These are phyloP conservation scores for Leptobrachium ailaonicum DNA, from an alignment of 2,113 vertebrate species.

Conservation along the genomic window DNA sequence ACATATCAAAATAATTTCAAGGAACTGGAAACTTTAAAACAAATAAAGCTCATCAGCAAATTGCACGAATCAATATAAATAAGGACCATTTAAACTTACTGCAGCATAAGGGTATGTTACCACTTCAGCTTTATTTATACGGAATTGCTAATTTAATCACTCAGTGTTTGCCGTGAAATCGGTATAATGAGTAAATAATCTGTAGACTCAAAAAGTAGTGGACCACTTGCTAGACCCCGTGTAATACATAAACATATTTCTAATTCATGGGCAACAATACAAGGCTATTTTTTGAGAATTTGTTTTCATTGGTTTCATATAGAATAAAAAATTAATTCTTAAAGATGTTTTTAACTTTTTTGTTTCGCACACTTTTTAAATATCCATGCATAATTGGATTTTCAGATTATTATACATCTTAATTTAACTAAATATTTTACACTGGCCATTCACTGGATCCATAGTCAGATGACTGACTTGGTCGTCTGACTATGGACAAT, in stretches of 20 bases:
- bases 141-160: conserved; percentile 5
- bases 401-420: no score
- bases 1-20: neutral
- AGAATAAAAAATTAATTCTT: no score
- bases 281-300: no score
- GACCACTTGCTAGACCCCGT: conserved; percentile 5
- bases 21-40: neutral
- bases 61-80: neutral
- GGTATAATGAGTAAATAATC: conserved; percentile 5
- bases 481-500: no score
- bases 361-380: no score
- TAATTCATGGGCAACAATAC: no score
- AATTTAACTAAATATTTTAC: no score
- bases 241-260: neutral
- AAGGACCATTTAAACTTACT: neutral
- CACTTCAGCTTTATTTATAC: neutral
- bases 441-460: no score
- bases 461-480: no score
- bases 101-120: conserved; percentile 3
- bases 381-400: no score
- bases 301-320: no score
- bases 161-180: neutral
- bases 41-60: neutral
- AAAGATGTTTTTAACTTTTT: no score
- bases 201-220: conserved; percentile 2